These are phyloP conservation scores for Nothobranchius kuhntae DNA, from an alignment of 2,113 vertebrate species.

Conservation along the genomic window DNA sequence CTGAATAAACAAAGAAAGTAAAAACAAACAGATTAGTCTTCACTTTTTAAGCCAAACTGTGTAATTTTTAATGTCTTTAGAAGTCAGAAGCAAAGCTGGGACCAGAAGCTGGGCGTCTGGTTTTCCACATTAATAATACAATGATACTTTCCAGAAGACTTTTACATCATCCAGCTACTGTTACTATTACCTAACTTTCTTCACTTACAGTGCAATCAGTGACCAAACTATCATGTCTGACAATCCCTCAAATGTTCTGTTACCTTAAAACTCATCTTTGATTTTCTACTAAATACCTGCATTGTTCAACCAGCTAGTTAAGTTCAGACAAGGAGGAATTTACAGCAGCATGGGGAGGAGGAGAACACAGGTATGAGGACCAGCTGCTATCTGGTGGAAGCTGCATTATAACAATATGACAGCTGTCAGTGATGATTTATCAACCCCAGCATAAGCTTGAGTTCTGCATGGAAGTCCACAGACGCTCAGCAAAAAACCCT, in stretches of 20 bases:
- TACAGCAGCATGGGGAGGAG: slow-evolving; percentile 28
- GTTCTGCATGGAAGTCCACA: slow-evolving; percentile 8
- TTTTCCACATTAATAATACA: slow-evolving; percentile 18
- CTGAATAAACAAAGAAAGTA: too few relatives aligned
- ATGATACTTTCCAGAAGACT: slow-evolving; percentile 28
- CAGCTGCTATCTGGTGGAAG: slow-evolving; percentile 31
- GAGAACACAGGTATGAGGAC: slow-evolving; percentile 36
- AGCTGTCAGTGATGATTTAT: slow-evolving; percentile 59
- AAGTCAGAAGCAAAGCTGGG: slow-evolving; percentile 19
- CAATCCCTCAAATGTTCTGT: background rate
- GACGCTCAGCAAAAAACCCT: slow-evolving; percentile 25
- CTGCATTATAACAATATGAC: slow-evolving; percentile 54
- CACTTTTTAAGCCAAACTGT: slow-evolving; percentile 30
- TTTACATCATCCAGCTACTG: slow-evolving; percentile 20
- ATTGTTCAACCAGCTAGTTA: background rate
- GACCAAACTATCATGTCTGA: background rate
- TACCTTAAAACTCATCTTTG: too few relatives aligned
- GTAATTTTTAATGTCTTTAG: slow-evolving; percentile 33
- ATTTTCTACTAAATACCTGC: background rate
- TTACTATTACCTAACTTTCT: slow-evolving; percentile 11
- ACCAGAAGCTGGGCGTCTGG: slow-evolving; percentile 45
- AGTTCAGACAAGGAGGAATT: slow-evolving; percentile 32
- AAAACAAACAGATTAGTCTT: too few relatives aligned
- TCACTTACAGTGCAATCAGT: slow-evolving; percentile 1
- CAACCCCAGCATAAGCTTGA: slow-evolving; percentile 17